Base-by-base conservation (phyloP, 1,140 invertebrate genomes). In the Neodiprion pinetum region DNA sequence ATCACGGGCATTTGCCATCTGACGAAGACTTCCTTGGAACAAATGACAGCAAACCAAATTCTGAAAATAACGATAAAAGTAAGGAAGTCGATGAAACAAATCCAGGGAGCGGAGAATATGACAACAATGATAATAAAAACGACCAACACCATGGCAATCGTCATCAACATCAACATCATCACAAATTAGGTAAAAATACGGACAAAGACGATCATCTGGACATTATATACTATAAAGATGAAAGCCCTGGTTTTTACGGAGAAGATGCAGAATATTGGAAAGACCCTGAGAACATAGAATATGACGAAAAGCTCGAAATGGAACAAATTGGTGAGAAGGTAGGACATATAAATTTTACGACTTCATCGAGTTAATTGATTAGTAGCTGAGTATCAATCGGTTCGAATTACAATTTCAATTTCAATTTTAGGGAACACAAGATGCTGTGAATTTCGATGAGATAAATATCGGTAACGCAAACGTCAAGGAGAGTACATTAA, bases 201-300 rank as follows among this genome's bases (percentile, higher is more conserved):
- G 67, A 50, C 67, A 8, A 50, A 12, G 23, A 9, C 9, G 66
- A 48, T 28, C 11, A 72, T 72, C 7, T 21, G 61, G 21, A 66
- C 14, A 72, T 75, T 12, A 61, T 61, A 28, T 81, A 78, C 14
- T 77, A 66, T 12, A 74, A 73, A 21, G 77, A 86, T 28, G 84
- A 86, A 69, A 83, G 81, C 53, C 84, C 85, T 9, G 84, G 85
- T 66, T 53, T 84, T 10, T 86, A 81, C 71, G 85, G 84, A 7
- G 83, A 85, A 78, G 74, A 84, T 10, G 76, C 79, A 1, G 81
- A 84, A 73, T 85, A 80, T 72, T 86, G 84, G 83, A 78, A 76
- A 66, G 78, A 75, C 48, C 23, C 61, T 0, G 76, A 78, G 14
- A 76, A 47, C 53, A 70, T 72, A 23, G 72, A 72, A 49, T 66